Evolutionary conservation across 2,888 invertebrate species (phyloP), one percentile per base, ranked within the genome.

Genomic region (Zygothrica quintamaculata): DNA sequence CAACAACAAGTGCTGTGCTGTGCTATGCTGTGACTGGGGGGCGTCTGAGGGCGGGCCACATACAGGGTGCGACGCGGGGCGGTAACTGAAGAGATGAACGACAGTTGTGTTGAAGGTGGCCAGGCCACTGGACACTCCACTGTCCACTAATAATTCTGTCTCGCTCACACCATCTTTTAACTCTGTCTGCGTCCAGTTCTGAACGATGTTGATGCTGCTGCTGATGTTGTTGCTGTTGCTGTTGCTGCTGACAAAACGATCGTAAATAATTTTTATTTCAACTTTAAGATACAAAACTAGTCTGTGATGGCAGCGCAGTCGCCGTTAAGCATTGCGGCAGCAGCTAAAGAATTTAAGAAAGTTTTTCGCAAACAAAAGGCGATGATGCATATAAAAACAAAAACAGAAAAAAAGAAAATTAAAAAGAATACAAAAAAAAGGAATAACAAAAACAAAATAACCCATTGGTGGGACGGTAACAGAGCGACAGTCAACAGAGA

Each of bases 201-300:
- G 60, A 65, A 58, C 40, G 50, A 12, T 36, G 59, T 51, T 33
- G 72, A 85, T 87, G 88, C 9, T 5, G 3, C 43, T 16, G 51
- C 26, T 33, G 72, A 85, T 87, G 88, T 3, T 5, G 3, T 29
- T 16, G 51, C 26, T 13, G 34, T 1, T 5, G 18, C 15, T 34
- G 50, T 13, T 36, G 59, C 64, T 42, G 74, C 87, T 88, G 88
- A 89, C 89, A 89, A 89, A 89, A 88, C 78, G 89, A 89, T 89
- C 89, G 89, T 89, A 89, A 89, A 89, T 89, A 89, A 89, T 88
- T 89, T 89, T 88, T 88, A 88, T 88, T 84, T 85, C 85, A 85
- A 87, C 81, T 80, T 84, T 36, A 76, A 87, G 87, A 81, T 81
- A 81, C 82, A 64, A 87, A 82, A 82, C 82, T 77, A 87, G 84